Evolutionary conservation across 2,113 vertebrate genomes (phyloP), one percentile per base, ranked within the genome.

Genomic region (Penelope pileata): DNA sequence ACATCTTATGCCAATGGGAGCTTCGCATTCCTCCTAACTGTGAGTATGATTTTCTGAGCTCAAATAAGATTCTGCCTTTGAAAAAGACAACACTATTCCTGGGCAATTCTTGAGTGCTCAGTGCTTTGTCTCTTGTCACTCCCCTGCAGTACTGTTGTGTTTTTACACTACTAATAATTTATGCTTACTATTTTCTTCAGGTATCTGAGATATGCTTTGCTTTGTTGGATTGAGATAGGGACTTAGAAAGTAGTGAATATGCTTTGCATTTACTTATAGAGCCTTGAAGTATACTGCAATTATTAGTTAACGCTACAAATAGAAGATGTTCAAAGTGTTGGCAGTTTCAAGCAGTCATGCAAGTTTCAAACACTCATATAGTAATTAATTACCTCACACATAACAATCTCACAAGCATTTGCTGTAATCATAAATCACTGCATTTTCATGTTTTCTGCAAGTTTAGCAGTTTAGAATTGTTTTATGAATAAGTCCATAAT

Each of bases 231-330:
- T 91, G 38, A 68, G 53, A 45, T 8, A 64, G 17, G 36, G 29
- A 68, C 12, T 87, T 13, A 72, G 50, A 89, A 91, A 81, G 11
- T 29, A 70, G 4, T 70, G 21, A 66, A 73, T 30, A 50, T 34
- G 38, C 7, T 67, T 82, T 69, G 9, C 26, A 47, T 16, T 83
- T 89, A 60, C 80, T 80, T 91, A 32, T 56, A 73, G 70, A 80
- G 34, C 32, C 58, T 51, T 76, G 42, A 51, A 43, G 45, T 76
- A 69, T 19, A 89, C 69, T 50, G 43, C 47, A 64, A 24, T 69
- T 90, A 40, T 47, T 83, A 72, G 13, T 73, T 85, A 93, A 82
- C 51, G 14, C 42, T 91, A 16, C 43, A 87, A 87, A 70, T 36
- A 77, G 13, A 45, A 59, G 50, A 86, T 5, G 5, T 78, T 86